Conservation (phyloP, 2,113 vertebrate genomes). For the Neoarius graeffei region DNA sequence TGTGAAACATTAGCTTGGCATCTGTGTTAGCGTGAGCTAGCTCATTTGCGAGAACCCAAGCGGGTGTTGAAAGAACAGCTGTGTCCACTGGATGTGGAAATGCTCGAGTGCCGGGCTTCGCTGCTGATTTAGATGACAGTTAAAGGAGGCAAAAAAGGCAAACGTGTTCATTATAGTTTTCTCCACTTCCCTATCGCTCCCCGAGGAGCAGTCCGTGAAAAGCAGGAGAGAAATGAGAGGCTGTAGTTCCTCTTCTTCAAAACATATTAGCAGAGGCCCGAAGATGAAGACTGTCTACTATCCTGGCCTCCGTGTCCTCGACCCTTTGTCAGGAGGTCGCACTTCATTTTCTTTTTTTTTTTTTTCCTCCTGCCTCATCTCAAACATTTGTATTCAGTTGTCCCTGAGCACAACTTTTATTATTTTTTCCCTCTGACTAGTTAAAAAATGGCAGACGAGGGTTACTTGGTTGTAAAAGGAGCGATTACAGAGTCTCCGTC, state of each 20-base stretch:
- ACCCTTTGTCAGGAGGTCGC: constrained; percentile 67
- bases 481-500: constrained; percentile 72
- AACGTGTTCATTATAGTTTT: constrained; percentile 78
- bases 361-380: constrained; percentile 61
- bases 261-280: constrained; percentile 69
- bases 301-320: constrained; percentile 66
- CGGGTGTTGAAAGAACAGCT: constrained; percentile 65
- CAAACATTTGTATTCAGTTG: constrained; percentile 64
- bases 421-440: constrained; percentile 38
- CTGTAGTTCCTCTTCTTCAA: constrained; percentile 61
- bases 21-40: constrained; percentile 30
- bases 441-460: constrained; percentile 57
- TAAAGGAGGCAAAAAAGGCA: constrained; percentile 68
- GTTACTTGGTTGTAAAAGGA: constrained; percentile 62
- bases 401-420: constrained; percentile 62
- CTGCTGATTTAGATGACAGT: constrained; percentile 75
- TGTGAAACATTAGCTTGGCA: constrained; percentile 19
- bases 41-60: constrained; percentile 34
- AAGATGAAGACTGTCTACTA: constrained; percentile 72
- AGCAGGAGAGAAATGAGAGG: constrained; percentile 69
- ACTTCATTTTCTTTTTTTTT: constrained; percentile 56
- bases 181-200: constrained; percentile 74
- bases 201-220: constrained; percentile 66
- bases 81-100: constrained; percentile 52
- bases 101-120: constrained; percentile 57